These are phyloP conservation scores for Drosophila sechellia DNA, from an alignment of 1,140 invertebrate genomes.

Conservation along the genomic window DNA sequence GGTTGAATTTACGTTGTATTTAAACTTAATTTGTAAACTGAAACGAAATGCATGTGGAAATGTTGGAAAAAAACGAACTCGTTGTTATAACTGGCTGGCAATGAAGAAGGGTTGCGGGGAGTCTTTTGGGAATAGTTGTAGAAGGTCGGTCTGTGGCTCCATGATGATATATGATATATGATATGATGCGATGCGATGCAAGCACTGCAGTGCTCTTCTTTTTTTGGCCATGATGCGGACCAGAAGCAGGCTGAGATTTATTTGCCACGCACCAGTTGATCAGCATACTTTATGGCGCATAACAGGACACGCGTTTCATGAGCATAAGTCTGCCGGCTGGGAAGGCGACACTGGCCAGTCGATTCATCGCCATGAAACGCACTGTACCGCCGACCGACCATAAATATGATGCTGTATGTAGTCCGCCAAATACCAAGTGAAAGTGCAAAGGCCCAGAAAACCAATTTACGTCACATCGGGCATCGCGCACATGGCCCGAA, in stretches of 20 bases:
- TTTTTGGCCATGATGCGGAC: conserved; percentile 6
- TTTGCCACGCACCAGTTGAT: conserved; percentile 50
- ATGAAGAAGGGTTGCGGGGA: too few species aligned
- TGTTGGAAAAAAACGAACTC: conserved; percentile 69
- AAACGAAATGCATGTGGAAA: conserved; percentile 73
- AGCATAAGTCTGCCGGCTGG: conserved; percentile 7
- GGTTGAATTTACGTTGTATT: conserved; percentile 73
- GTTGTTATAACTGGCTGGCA: conserved; percentile 26
- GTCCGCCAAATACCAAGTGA: conserved; percentile 32
- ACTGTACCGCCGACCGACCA: conserved; percentile 11
- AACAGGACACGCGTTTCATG: conserved; percentile 22
- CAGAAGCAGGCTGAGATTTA: conserved; percentile 35
- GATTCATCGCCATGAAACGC: not conserved
- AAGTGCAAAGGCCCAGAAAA: conserved; percentile 22
- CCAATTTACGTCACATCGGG: conserved; percentile 38
- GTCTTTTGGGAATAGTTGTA: too few species aligned
- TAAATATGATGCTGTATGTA: conserved; percentile 11
- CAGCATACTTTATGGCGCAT: conserved; percentile 52
- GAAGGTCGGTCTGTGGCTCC: conserved; percentile 1
- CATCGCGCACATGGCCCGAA: conserved; percentile 23
- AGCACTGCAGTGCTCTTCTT: conserved; percentile 1
- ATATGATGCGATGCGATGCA: conserved; percentile 4
- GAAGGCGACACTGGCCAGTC: not conserved
- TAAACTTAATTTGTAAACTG: conserved; percentile 70
- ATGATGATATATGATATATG: conserved; percentile 31